Conservation (phyloP, 2,888 invertebrate genomes). For the Drosophila paramelanica region DNA sequence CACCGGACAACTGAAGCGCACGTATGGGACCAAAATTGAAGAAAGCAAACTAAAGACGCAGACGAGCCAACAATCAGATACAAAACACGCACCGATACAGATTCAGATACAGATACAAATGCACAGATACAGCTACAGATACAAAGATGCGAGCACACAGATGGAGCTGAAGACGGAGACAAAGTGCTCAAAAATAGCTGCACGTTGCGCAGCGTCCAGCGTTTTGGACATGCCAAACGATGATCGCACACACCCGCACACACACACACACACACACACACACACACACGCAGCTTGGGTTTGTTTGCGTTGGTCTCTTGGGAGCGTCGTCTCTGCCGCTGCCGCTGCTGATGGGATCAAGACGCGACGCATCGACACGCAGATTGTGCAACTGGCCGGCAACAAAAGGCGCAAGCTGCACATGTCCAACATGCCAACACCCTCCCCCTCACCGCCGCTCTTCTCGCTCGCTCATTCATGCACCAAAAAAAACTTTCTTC, state of each 20-base stretch:
- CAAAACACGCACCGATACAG: slow-evolving; percentile 47
- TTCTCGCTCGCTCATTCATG: background rate
- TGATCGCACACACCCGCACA: slow-evolving; percentile 47
- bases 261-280: slow-evolving; percentile 20
- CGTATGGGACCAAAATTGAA: slow-evolving; percentile 45
- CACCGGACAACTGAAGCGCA: slow-evolving; percentile 56
- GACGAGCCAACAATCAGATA: slow-evolving; percentile 53
- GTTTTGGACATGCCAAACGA: slow-evolving; percentile 76
- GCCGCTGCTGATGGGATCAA: slow-evolving; percentile 58
- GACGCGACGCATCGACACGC: slow-evolving; percentile 67
- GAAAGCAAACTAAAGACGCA: slow-evolving; percentile 24
- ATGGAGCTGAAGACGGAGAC: slow-evolving; percentile 42
- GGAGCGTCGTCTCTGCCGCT: slow-evolving; percentile 43
- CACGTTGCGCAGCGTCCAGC: slow-evolving; percentile 63
- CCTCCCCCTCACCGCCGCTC: background rate
- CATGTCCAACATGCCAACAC: slow-evolving; percentile 14
- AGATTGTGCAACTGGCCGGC: slow-evolving; percentile 70
- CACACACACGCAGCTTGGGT: slow-evolving; percentile 22
- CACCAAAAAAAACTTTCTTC: slow-evolving; percentile 47
- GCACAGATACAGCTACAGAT: slow-evolving; percentile 43
- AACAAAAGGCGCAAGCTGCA: slow-evolving; percentile 11
- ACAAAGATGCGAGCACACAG: slow-evolving; percentile 50
- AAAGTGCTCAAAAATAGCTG: slow-evolving; percentile 62
- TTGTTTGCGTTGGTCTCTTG: slow-evolving; percentile 58
- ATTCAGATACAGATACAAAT: slow-evolving; percentile 22